Conservation (phyloP, 2,888 invertebrate species). For the Lycia hirtaria region DNA sequence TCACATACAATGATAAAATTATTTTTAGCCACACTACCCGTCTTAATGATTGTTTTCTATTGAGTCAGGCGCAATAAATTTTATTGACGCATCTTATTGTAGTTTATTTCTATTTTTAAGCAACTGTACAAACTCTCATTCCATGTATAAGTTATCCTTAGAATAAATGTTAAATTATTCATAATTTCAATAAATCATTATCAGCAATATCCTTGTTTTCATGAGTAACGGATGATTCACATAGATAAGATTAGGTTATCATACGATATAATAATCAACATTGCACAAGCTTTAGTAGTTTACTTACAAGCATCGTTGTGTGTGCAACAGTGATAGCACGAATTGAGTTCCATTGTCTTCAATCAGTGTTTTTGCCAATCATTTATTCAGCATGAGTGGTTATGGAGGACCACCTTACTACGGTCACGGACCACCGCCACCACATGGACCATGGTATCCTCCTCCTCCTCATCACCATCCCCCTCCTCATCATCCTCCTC, state of each 20-base stretch:
- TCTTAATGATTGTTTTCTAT: neutral
- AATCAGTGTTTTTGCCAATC: neutral
- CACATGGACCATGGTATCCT: conserved; percentile 36
- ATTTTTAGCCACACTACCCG: neutral
- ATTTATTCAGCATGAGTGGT: conserved; percentile 58
- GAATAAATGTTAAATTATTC: conserved; percentile 43
- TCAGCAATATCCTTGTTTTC: conserved; percentile 36
- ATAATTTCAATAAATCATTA: conserved; percentile 41
- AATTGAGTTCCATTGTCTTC: conserved; percentile 2
- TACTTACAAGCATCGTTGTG: conserved; percentile 19
- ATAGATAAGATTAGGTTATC: conserved; percentile 49
- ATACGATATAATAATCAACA: conserved; percentile 41
- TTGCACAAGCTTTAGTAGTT: conserved; percentile 25
- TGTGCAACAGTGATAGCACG: neutral
- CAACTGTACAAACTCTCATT: conserved; percentile 44
- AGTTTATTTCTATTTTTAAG: conserved; percentile 22
- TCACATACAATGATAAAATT: neutral
- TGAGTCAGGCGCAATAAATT: neutral
- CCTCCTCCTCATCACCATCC: conserved; percentile 34
- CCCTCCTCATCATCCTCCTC: conserved; percentile 36
- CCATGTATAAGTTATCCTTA: conserved; percentile 30
- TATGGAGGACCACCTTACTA: conserved; percentile 55
- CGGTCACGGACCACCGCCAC: conserved; percentile 32
- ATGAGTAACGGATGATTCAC: conserved; percentile 40
- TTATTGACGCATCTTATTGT: neutral